Evolutionary conservation across 2,888 invertebrate genomes (phyloP).

Genomic region (Heliconius ismenius): DNA sequence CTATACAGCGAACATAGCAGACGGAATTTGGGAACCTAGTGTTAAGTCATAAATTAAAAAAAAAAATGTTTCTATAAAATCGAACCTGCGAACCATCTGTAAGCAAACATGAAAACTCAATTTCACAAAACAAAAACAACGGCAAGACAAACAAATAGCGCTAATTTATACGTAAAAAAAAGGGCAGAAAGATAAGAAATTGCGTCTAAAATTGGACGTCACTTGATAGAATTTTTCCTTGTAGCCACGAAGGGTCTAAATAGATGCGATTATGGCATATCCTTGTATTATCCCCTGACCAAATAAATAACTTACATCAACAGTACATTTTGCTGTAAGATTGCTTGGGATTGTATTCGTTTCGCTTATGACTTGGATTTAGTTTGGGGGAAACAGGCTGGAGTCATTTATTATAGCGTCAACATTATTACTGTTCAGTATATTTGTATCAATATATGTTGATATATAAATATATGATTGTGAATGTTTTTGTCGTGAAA

Average conservation of each 20-base stretch:
- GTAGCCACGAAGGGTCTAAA: slow-evolving; percentile 36
- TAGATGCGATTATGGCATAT: slow-evolving; percentile 40
- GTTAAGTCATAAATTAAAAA: too few relatives aligned
- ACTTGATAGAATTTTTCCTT: slow-evolving; percentile 35
- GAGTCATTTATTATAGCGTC: slow-evolving; percentile 26
- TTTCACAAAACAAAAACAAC: slow-evolving; percentile 3
- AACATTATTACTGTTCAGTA: slow-evolving; percentile 21
- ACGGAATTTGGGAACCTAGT: too few relatives aligned
- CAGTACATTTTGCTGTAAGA: slow-evolving; percentile 32
- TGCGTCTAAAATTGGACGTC: slow-evolving; percentile 35
- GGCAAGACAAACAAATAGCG: slow-evolving; percentile 28
- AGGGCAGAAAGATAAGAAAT: slow-evolving; percentile 38
- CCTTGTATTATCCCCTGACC: slow-evolving; percentile 40
- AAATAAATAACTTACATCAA: slow-evolving; percentile 41
- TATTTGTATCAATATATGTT: slow-evolving; percentile 13
- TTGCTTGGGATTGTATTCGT: slow-evolving; percentile 31
- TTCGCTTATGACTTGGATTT: slow-evolving; percentile 34
- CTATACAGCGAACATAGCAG: too few relatives aligned
- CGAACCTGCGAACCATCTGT: background rate
- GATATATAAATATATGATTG: background rate
- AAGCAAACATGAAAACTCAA: background rate
- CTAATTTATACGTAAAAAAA: slow-evolving; percentile 37
- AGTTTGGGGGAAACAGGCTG: slow-evolving; percentile 9
- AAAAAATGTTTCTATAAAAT: background rate
- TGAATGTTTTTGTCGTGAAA: too few relatives aligned